Conservation (phyloP, 2,888 invertebrate species). For the Hoplodrina ambigua region DNA sequence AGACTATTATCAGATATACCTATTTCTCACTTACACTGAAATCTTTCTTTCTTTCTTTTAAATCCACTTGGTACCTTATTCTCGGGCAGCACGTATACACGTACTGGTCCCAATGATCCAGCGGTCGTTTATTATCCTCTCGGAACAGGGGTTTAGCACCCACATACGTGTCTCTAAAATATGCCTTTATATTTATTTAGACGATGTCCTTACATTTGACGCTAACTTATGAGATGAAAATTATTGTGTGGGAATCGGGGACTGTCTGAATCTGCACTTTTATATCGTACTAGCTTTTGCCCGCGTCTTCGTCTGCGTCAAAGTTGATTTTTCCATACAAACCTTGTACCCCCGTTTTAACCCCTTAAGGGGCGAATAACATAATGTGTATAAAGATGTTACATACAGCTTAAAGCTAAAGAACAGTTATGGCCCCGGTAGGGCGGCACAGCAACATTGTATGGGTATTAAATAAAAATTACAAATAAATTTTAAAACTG, state of each 20-base stretch:
- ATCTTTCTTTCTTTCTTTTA: constrained; percentile 8
- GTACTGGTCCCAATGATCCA: constrained; percentile 66
- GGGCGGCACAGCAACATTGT: no score
- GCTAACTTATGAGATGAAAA: constrained; percentile 14
- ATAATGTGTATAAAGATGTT: no score
- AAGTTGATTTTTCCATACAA: no score
- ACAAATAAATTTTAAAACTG: no score
- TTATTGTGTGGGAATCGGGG: constrained; percentile 16
- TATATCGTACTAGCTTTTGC: no score
- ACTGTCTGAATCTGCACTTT: constrained; percentile 4
- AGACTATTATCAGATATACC: constrained; percentile 30
- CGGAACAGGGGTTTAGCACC: constrained; percentile 46
- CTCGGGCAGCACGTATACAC: constrained; percentile 44
- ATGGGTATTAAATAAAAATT: no score
- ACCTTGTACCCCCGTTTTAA: no score
- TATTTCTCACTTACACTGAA: neutral
- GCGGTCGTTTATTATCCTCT: constrained; percentile 66
- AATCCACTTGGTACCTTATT: constrained; percentile 30
- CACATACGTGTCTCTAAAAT: constrained; percentile 57
- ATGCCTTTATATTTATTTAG: constrained; percentile 55
- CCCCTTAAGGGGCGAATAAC: no score
- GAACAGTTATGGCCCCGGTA: no score
- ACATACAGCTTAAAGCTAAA: no score
- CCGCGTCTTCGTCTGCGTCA: no score
- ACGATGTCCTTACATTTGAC: constrained; percentile 32